Conservation (phyloP, 2,888 invertebrate genomes). For the Phyllotreta cruciferae region DNA sequence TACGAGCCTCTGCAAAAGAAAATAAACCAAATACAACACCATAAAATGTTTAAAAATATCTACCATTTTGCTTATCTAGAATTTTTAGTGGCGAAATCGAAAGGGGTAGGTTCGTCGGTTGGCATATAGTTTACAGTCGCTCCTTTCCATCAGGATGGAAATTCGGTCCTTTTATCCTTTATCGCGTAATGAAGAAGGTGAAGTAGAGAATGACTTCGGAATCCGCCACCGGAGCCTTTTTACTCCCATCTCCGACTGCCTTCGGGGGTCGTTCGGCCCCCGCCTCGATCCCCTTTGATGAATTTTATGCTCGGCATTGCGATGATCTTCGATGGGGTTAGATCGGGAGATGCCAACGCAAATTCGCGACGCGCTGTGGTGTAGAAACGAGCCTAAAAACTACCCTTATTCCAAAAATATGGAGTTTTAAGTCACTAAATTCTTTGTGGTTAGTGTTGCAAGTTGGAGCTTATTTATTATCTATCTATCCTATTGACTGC, state of each 20-base stretch:
- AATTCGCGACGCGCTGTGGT: background rate
- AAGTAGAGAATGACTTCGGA: constrained; percentile 48
- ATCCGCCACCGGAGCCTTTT: constrained; percentile 42
- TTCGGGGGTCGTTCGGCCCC: constrained; percentile 1
- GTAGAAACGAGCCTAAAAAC: no score
- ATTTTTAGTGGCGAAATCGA: no score
- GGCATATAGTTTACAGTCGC: constrained; percentile 4
- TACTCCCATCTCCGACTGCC: constrained; percentile 15
- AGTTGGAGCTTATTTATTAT: no score
- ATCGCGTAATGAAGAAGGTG: constrained; percentile 57
- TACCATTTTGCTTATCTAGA: no score
- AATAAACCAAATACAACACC: no score
- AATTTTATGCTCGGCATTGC: constrained; percentile 57
- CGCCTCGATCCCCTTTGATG: constrained; percentile 54
- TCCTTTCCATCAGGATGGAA: constrained; percentile 50
- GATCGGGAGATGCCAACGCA: constrained; percentile 30
- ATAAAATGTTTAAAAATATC: no score
- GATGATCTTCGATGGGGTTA: constrained; percentile 43
- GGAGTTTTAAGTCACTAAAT: no score
- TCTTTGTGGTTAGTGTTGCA: no score
- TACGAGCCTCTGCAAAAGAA: no score
- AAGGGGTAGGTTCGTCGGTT: background rate
- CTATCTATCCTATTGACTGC: constrained; percentile 1
- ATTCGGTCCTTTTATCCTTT: constrained; percentile 55
- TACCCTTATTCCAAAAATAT: no score